Percentiles rank a stretch among this genome's conserved stretches.
phyloP scores from a whole-genome alignment of 2,113 vertebrate species.

The Elachura formosa region DNA sequence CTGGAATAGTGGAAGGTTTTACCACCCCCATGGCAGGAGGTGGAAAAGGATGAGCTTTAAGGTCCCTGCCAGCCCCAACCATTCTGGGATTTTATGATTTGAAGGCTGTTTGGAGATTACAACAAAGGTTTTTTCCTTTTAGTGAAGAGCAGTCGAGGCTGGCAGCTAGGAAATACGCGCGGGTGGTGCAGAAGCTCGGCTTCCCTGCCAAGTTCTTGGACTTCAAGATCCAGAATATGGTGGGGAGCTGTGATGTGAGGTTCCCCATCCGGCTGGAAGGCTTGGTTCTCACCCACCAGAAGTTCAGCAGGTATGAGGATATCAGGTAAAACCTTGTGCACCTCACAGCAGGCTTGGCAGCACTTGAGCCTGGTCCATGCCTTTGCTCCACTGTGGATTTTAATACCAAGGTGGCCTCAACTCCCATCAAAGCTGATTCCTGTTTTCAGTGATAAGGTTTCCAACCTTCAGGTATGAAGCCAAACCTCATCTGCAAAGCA shows the following conservation, averaged over 20 bases:
- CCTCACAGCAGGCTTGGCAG: neutral
- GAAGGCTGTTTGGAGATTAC: neutral
- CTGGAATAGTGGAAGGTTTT: neutral
- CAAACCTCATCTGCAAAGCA: neutral
- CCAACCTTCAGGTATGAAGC: neutral
- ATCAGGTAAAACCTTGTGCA: neutral
- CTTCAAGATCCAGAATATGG: conserved; percentile 99
- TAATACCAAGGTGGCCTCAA: neutral
- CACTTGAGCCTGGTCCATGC: neutral
- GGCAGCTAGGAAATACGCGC: conserved; percentile 90
- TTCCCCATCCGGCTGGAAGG: conserved; percentile 92
- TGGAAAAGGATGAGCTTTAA: neutral
- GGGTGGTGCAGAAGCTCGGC: conserved; percentile 94
- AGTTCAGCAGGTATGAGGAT: conserved; percentile 86
- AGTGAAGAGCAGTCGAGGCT: conserved; percentile 94
- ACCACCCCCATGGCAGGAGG: neutral
- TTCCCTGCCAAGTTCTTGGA: conserved; percentile 94
- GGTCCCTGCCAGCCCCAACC: neutral
- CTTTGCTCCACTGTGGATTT: neutral
- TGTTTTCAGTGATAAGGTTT: neutral
- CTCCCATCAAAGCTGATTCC: neutral
- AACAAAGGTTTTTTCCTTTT: neutral
- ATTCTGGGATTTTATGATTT: no score
- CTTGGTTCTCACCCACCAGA: conserved; percentile 89
- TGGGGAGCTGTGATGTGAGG: conserved; percentile 93